Base-by-base conservation (phyloP, 2,888 invertebrate species). In the Sthenelais limicola region DNA sequence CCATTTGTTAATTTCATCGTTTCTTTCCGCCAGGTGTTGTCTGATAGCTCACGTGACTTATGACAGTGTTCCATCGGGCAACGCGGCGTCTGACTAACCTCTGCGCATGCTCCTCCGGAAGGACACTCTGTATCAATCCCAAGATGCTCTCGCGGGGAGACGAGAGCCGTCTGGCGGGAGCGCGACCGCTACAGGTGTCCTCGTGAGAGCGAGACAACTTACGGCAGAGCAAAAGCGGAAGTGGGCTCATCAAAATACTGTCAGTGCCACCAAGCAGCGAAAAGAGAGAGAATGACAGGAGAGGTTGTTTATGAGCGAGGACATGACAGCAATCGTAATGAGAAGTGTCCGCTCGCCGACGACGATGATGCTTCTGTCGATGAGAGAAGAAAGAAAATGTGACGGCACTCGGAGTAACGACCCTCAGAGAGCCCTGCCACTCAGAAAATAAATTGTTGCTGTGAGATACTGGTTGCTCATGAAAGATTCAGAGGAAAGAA, bases 51-150 rank as follows among this genome's bases (percentile, higher is more conserved):
- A 18, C 56, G 56, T 56, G 56, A 56, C 56, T 32, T 56, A 56
- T 32, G 56, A 32, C 35, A 35, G 35, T 35, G 56, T 56, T 35
- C 32, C n/a, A 32, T 35, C 32, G 56, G 32, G 32, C 33, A n/a
- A 28, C 33, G 33, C 32, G 24, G 18, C 33, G 28, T 21, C 56
- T 12, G n/a, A 4, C 33, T n/a, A 18, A 18, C 21, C 56, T 12
- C 3, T 32, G 32, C 56, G 56, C 56, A 56, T 56, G 56, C 56
- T 24, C 56, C 30, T 33, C 56, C 56, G 56, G 56, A 56, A 56
- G 56, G 56, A 56, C 18, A 35, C 32, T 2, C 30, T 18, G 35
- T 21, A 56, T 56, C 56, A 54, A 52, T 49, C 51, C 35, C 28
- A 38, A 38, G 54, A 26, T 26, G 35, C 35, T 5, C 12, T 12